Evolutionary conservation across 1,140 invertebrate species (phyloP), one percentile per base, ranked within the genome.

Genomic region (Amyelois transitella): DNA sequence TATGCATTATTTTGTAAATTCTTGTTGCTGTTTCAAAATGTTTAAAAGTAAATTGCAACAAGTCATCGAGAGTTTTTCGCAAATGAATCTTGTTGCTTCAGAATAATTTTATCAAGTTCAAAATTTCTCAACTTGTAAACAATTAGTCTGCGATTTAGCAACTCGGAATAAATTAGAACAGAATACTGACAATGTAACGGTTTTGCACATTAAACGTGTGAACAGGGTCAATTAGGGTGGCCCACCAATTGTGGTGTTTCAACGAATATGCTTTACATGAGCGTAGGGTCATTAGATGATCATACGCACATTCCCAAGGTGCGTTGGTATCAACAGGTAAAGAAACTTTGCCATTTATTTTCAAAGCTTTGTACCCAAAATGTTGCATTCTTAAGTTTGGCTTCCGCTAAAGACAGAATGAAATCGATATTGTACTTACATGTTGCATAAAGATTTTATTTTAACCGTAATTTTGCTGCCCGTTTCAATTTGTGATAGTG

Each of bases 151-250:
- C 32, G 32, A 38, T 38, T 38, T 38, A 38, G 32, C 32, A 38
- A 38, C 32, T 38, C 32, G 12, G 32, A 38, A 38, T 38, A 38
- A 38, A 38, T 38, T 38, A 14, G n/a, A 38, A 14, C 32, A 12
- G 6, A 14, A 14, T 38, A 14, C 32, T 38, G 32, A 19, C 28
- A 50, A 50, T 51, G 43, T 51, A 57, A 57, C 55, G 48, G 55
- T 51, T 51, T 24, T 25, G 55, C 20, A 19, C 45, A 38, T 14
- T 14, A 12, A 14, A 50, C 48, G 43, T 51, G 55, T 51, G 55
- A 57, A 57, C 24, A 57, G 49, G 55, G 55, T 50, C 48, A 57
- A 25, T 44, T 53, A 53, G 38, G 51, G 20, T 43, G 17, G n/a
- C 6, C 2, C 8, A 38, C n/a, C 32, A 38, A 38, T n/a, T 38